A percentile compares a stretch with the other conserved stretches of the same genome.
phyloP scores from a whole-genome alignment of 2,113 vertebrate genomes.

The Oryzias curvinotus region DNA sequence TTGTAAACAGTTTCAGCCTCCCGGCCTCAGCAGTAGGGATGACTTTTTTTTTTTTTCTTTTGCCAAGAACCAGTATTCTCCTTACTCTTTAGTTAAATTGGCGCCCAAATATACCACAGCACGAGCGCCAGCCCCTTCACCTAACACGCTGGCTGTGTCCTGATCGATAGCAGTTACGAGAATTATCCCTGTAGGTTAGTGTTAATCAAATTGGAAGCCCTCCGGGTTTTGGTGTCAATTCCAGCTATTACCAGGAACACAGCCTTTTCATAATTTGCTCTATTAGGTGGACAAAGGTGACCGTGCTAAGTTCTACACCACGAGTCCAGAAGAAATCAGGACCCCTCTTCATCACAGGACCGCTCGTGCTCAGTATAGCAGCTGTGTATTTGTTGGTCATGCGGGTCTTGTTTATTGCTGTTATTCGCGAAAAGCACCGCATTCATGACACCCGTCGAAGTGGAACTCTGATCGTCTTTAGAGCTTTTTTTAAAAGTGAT shows the following conservation, averaged over 20 bases:
- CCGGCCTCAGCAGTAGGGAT: slow-evolving; percentile 43
- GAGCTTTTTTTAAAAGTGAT: too few species aligned
- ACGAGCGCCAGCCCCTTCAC: slow-evolving; percentile 58
- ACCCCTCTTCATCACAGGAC: slow-evolving; percentile 56
- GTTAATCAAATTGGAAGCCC: slow-evolving; percentile 74
- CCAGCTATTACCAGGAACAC: slow-evolving; percentile 70
- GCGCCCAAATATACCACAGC: slow-evolving; percentile 77
- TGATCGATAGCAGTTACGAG: slow-evolving; percentile 77
- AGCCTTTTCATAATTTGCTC: slow-evolving; percentile 65
- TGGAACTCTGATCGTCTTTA: too few species aligned
- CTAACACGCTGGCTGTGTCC: slow-evolving; percentile 58
- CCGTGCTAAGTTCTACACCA: slow-evolving; percentile 29
- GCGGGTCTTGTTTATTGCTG: too few species aligned
- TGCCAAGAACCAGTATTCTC: slow-evolving; percentile 65
- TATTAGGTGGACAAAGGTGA: slow-evolving; percentile 69
- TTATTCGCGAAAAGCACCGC: too few species aligned
- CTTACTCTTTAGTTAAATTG: slow-evolving; percentile 71
- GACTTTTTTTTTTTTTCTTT: slow-evolving; percentile 12
- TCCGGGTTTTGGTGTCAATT: slow-evolving; percentile 65
- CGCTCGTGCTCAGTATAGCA: slow-evolving; percentile 16
- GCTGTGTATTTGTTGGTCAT: slow-evolving; percentile 7
- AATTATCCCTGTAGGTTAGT: slow-evolving; percentile 64
- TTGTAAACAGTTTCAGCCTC: slow-evolving; percentile 46
- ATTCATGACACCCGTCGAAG: too few species aligned
- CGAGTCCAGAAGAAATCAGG: slow-evolving; percentile 55